These are phyloP conservation scores for Scomber colias DNA, from an alignment of 2,113 vertebrate genomes.

Conservation along the genomic window DNA sequence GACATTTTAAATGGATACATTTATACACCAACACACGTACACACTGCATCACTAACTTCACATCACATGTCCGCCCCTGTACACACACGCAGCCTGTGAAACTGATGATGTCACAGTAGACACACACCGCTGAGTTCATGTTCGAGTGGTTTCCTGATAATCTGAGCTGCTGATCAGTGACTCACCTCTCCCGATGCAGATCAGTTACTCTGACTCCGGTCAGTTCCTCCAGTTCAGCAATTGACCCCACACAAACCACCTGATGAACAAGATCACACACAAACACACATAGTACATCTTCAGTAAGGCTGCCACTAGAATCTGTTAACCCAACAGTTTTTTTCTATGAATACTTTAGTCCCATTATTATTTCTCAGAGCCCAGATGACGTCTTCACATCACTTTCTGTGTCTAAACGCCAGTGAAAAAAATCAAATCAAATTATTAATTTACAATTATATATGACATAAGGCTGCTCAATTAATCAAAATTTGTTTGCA, in stretches of 20 bases:
- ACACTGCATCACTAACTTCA: neutral
- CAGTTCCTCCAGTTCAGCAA: slow-evolving; percentile 92
- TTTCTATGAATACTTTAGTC: neutral
- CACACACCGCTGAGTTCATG: neutral
- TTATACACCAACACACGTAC: neutral
- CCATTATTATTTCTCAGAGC: no score
- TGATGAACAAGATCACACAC: slow-evolving; percentile 64
- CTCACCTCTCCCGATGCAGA: slow-evolving; percentile 96
- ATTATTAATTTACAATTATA: no score
- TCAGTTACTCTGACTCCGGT: slow-evolving; percentile 91
- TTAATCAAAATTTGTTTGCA: no score
- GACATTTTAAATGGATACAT: slow-evolving; percentile 9
- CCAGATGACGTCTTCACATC: no score
- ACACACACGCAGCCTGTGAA: neutral
- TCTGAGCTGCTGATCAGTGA: slow-evolving; percentile 45
- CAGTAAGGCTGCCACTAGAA: no score
- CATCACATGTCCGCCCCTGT: neutral
- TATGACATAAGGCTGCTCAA: no score
- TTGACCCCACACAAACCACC: slow-evolving; percentile 95
- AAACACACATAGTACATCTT: neutral
- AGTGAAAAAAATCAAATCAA: no score
- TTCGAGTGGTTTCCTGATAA: slow-evolving; percentile 21
- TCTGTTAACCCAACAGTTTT: neutral
- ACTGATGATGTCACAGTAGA: slow-evolving; percentile 7
- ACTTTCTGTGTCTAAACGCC: no score